Base-by-base conservation (phyloP, 2,797 vertebrate genomes). In the Amblyopsis hoosieri region DNA sequence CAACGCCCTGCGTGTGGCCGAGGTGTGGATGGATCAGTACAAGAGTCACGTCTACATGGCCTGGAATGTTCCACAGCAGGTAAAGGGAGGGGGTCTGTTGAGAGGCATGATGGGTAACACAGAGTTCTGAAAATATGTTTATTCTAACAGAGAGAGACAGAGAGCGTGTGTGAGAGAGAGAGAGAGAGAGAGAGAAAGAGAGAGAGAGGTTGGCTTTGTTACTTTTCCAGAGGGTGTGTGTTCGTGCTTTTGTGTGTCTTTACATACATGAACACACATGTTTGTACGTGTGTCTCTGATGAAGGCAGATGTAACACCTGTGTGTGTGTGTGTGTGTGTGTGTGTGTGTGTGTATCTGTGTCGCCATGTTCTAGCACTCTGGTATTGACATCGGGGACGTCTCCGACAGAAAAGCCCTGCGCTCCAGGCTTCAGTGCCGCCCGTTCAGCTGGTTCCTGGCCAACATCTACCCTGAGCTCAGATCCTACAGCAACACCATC, bases 11-110 rank as follows among this genome's bases (percentile, higher is more conserved):
- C 86, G 97, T 62, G 95, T 94, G 74, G 97, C 97, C 0, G 97
- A 99, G 74, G 97, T 99, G 53, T 99, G 97, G 97, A 99, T 99
- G 97, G 97, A 98, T 14, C 94, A 97, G 72, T 95, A 96, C 73
- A 97, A 94, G 86, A 96, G 92, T 71, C 96, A 98, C 0, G 97
- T 99, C 63, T 98, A 98, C 74, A 99, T 99, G 97, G 97, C 97
- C 1, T 99, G 97, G 97, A 98, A 98, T 56, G 91, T 98, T 53
- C 96, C 96, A 2, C 94, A 94, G 53, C 95, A 97, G 95, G 97
- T 98, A 75, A 1, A 14, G 45, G 8, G 5, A 48, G 19, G 4
- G 10, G 1, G 17, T 29, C 17, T 9, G 45, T 9, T 6, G 45
- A 12, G 45, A 46, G 12, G 3, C 45, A 46, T 46, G 45, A 8